A percentile compares a stretch with the other conserved stretches of the same genome.
phyloP scores from a whole-genome alignment of 2,797 vertebrate genomes.

The Parauchenoglanis punctatus region DNA sequence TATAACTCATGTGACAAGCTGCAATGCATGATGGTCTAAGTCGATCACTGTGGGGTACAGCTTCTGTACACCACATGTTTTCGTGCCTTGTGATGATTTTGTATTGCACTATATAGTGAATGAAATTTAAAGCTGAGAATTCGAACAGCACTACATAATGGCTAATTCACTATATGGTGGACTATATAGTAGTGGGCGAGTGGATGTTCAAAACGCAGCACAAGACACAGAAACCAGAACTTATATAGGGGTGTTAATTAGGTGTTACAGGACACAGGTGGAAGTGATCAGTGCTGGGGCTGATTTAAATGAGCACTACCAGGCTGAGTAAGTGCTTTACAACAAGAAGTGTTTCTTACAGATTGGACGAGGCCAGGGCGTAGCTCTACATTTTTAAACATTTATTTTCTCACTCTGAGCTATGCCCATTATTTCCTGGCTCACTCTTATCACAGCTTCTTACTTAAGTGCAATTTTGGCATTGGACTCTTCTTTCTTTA shows the following conservation, averaged over 20 bases:
- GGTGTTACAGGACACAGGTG: neutral
- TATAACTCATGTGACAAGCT: no score
- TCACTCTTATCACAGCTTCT: conserved; percentile 56
- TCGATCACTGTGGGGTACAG: no score
- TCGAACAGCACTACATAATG: no score
- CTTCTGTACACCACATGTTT: no score
- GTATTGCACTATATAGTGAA: no score
- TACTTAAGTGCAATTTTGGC: conserved; percentile 53
- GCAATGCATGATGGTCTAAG: no score
- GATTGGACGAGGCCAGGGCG: neutral
- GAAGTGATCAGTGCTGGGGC: neutral
- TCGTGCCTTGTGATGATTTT: no score
- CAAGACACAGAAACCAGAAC: neutral
- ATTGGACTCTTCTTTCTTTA: conserved; percentile 45
- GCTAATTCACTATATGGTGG: no score
- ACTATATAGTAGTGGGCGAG: no score
- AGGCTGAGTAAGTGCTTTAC: neutral
- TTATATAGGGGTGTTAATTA: neutral
- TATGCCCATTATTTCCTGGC: conserved; percentile 52
- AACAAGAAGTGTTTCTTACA: neutral
- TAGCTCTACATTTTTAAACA: conserved; percentile 9
- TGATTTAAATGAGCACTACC: neutral
- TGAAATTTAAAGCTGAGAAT: no score
- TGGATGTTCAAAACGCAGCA: no score
- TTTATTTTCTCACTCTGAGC: conserved; percentile 23